Evolutionary conservation across 2,113 vertebrate genomes (phyloP).

Genomic region (Engraulis encrasicolus): DNA sequence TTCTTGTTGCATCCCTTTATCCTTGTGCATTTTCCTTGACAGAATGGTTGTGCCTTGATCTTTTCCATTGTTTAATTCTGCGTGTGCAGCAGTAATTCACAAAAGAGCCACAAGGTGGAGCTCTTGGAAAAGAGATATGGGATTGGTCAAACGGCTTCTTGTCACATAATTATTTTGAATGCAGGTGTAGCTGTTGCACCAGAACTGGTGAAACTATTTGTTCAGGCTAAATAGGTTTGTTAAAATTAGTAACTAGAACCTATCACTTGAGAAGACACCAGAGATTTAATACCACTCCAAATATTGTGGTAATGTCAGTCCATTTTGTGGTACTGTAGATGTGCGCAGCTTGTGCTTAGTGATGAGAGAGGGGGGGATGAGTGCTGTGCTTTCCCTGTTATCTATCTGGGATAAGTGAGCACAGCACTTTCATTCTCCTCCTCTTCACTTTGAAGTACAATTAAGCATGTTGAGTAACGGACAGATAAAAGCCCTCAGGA

Average conservation of each 20-base stretch:
- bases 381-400: background rate
- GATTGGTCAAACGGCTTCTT: background rate
- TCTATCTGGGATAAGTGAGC: background rate
- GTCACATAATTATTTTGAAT: background rate
- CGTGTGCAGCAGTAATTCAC: background rate
- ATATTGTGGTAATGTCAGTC: background rate
- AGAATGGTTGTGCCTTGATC: background rate
- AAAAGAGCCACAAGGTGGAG: slow-evolving; percentile 62
- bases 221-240: background rate
- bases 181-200: background rate
- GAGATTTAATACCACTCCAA: background rate
- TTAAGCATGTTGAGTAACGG: background rate
- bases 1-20: too few relatives aligned
- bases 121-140: slow-evolving; percentile 28
- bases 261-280: background rate
- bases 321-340: background rate
- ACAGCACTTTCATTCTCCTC: background rate
- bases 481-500: slow-evolving; percentile 1
- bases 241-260: background rate
- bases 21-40: background rate
- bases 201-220: background rate
- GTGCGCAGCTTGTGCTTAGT: background rate
- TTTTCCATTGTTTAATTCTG: background rate
- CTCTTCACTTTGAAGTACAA: slow-evolving; percentile 20
- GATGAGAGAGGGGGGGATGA: background rate